Conservation (phyloP, 2,888 invertebrate genomes). For the Euphydryas editha region DNA sequence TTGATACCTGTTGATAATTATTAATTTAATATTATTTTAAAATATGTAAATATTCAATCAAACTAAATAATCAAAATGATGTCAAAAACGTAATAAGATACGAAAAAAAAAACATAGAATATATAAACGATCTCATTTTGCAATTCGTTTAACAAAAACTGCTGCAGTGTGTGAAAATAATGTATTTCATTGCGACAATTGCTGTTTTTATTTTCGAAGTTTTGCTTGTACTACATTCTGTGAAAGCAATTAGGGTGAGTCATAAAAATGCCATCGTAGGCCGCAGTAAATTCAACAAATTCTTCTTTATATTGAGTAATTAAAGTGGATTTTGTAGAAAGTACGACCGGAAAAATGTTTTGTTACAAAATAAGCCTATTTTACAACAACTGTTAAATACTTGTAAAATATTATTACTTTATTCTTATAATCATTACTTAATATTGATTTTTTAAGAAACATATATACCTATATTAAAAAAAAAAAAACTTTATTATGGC, state of each 20-base stretch:
- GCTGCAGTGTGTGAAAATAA: slow-evolving; percentile 25
- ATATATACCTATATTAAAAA: too few species aligned
- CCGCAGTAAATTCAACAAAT: slow-evolving; percentile 35
- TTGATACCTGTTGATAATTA: too few species aligned
- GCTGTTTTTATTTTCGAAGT: slow-evolving; percentile 33
- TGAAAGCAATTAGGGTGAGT: slow-evolving; percentile 37
- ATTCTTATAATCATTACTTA: too few species aligned
- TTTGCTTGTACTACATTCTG: slow-evolving; percentile 36
- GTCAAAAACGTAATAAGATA: not conserved
- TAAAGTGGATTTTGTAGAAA: slow-evolving; percentile 30
- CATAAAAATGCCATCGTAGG: slow-evolving; percentile 32
- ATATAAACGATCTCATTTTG: slow-evolving; percentile 15
- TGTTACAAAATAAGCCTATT: not conserved
- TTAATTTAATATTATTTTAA: too few species aligned
- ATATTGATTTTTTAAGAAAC: too few species aligned
- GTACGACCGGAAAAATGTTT: slow-evolving; percentile 5
- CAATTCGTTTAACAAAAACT: slow-evolving; percentile 29
- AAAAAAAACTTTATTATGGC: too few species aligned
- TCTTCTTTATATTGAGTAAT: slow-evolving; percentile 40
- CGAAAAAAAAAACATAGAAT: not conserved
- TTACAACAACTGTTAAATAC: too few species aligned
- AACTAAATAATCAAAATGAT: too few species aligned
- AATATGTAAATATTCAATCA: too few species aligned
- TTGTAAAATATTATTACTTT: too few species aligned
- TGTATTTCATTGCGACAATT: slow-evolving; percentile 27